These are phyloP conservation scores for Drosophila mimica DNA, from an alignment of 2,888 invertebrate genomes.

Conservation along the genomic window DNA sequence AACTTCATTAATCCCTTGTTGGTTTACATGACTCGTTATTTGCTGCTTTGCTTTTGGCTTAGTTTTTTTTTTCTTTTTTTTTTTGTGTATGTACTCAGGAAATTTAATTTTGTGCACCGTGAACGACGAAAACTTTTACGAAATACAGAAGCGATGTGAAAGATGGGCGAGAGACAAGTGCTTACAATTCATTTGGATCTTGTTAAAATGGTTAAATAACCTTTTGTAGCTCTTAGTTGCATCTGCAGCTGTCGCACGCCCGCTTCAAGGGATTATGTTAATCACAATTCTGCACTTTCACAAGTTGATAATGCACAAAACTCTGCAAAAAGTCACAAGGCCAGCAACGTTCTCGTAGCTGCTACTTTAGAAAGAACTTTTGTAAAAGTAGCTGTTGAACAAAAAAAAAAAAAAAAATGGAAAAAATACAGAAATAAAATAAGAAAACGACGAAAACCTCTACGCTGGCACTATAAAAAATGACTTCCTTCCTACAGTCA, in stretches of 20 bases:
- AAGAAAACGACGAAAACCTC: conserved; percentile 33
- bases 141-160: conserved; percentile 1
- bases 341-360: conserved; percentile 40
- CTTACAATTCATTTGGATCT: conserved; percentile 79
- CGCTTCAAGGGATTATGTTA: conserved; percentile 73
- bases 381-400: conserved; percentile 43
- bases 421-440: neutral
- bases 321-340: conserved; percentile 71
- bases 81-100: conserved; percentile 43
- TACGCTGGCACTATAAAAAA: conserved; percentile 77
- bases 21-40: conserved; percentile 42
- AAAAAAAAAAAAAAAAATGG: conserved; percentile 10
- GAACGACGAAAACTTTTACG: conserved; percentile 52
- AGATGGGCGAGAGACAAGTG: conserved; percentile 56
- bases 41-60: conserved; percentile 22
- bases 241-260: conserved; percentile 71
- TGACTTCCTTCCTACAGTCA: conserved; percentile 62
- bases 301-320: conserved; percentile 58
- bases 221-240: conserved; percentile 68
- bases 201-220: conserved; percentile 76
- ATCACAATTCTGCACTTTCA: conserved; percentile 78
- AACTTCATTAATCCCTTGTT: conserved; percentile 72
- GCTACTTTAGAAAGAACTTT: conserved; percentile 54
- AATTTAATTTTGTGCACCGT: conserved; percentile 66
- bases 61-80: conserved; percentile 15